Evolutionary conservation across 2,888 invertebrate species (phyloP).

Genomic region (Cremastobaeus sp.): DNA sequence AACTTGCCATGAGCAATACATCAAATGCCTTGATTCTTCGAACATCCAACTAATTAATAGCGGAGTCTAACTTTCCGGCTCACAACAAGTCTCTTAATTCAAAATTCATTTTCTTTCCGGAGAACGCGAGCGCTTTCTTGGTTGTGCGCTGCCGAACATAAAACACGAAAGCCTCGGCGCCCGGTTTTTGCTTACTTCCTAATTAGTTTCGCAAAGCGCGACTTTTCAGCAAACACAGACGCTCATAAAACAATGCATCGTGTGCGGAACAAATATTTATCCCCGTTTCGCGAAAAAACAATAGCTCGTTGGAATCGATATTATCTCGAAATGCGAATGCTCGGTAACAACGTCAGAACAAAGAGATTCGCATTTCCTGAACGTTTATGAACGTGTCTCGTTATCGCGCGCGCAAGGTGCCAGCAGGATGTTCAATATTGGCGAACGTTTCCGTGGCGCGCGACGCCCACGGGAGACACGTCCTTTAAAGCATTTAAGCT

Average conservation of each 20-base stretch:
- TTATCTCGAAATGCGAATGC: slow-evolving; percentile 37
- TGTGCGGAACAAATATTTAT: slow-evolving; percentile 37
- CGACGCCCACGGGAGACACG: slow-evolving; percentile 48
- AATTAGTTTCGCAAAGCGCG: slow-evolving; percentile 37
- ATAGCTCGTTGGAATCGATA: slow-evolving; percentile 32
- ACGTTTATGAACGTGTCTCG: slow-evolving; percentile 51
- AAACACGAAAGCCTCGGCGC: slow-evolving; percentile 1
- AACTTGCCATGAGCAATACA: too few species aligned
- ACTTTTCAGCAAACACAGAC: slow-evolving; percentile 29
- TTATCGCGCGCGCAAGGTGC: slow-evolving; percentile 51
- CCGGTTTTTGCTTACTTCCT: slow-evolving; percentile 14
- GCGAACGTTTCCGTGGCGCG: slow-evolving; percentile 64
- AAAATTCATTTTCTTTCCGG: slow-evolving; percentile 23
- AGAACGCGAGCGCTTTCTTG: neutral
- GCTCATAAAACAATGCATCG: slow-evolving; percentile 28
- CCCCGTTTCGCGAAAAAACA: slow-evolving; percentile 8
- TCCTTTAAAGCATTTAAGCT: slow-evolving; percentile 63
- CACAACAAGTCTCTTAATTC: slow-evolving; percentile 11
- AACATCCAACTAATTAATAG: slow-evolving; percentile 15
- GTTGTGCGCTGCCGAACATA: neutral
- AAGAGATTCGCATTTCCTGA: slow-evolving; percentile 51
- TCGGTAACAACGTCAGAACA: slow-evolving; percentile 36
- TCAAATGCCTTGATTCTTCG: too few species aligned
- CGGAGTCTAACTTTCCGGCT: neutral
- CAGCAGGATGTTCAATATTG: slow-evolving; percentile 71